Evolutionary conservation across 2,888 invertebrate species (phyloP), one percentile per base, ranked within the genome.

Genomic region (Fragum whitleyi): DNA sequence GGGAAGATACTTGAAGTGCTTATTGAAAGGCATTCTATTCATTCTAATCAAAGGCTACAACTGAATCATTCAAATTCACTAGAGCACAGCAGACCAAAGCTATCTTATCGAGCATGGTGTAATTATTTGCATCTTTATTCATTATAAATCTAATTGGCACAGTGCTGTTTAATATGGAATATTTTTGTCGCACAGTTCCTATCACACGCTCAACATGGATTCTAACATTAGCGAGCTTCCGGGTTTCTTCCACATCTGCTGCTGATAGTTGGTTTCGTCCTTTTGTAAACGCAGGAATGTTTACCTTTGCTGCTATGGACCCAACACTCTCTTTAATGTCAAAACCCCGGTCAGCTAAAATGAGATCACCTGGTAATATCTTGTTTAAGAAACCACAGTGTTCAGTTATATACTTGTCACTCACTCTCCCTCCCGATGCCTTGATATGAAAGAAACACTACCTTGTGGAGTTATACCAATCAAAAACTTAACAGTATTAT

Each of bases 401-500:
- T 78, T 81, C 77, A 19, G 77, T 77, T 1, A 83, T 77, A 32
- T 36, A 73, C 47, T 82, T 82, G 59, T 81, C 81, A 51, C 75
- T 75, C 6, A 51, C 73, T 61, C 78, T 53, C 6, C 82, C 79
- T 36, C 79, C 82, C 82, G 76, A 82, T 14, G 51, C 76, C 14
- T 32, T 70, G 77, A 79, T 26, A 83, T 57, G 42, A 77, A 83
- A 6, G 79, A 79, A 2, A 82, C 51, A 11, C 42, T 70, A 5
- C 81, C 81, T 61, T 77, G 77, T 1, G 77, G 74, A 16, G 77
- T 77, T 32, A 83, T 77, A 0, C 83, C 79, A 28, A 83, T 79
- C n/a, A 83, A 32, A 42, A 74, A 83, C 61, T 82, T 82, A 0
- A 76, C 67, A n/a, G 82, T 82, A 36, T 82, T 68, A 23, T 79